A percentile compares a stretch with the other conserved stretches of the same genome.
These are phyloP conservation scores for Percopsis omiscomaycus DNA, from an alignment of 2,797 vertebrate species.

Conservation along the genomic window DNA sequence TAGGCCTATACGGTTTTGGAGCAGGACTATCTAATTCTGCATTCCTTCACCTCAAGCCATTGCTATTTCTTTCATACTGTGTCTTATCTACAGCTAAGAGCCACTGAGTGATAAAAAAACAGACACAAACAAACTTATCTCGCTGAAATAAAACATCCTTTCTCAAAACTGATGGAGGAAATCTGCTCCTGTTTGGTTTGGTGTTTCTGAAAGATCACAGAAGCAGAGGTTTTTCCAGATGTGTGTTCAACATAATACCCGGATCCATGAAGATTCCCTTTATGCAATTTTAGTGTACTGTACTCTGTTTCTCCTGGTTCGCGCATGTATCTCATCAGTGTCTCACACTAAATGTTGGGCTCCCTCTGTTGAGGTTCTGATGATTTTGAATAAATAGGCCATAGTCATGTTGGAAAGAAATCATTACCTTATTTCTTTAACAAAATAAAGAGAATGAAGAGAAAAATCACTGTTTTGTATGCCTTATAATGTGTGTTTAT, in stretches of 20 bases:
- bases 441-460: too few relatives aligned
- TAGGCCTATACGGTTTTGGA: not conserved
- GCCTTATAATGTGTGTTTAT: too few relatives aligned
- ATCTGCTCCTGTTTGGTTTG: constrained; percentile 75
- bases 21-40: not conserved
- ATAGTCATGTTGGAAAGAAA: too few relatives aligned
- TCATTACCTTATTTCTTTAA: too few relatives aligned
- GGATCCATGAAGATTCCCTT: constrained; percentile 17
- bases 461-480: too few relatives aligned
- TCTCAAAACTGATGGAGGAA: constrained; percentile 68
- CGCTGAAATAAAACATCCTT: not conserved
- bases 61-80: constrained; percentile 19
- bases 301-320: not conserved
- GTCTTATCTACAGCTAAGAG: constrained; percentile 12
- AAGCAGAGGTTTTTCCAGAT: constrained; percentile 80
- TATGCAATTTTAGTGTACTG: not conserved
- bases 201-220: constrained; percentile 71
- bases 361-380: too few relatives aligned
- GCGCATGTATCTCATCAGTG: not conserved
- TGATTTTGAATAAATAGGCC: too few relatives aligned
- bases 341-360: too few relatives aligned
- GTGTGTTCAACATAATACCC: constrained; percentile 36
- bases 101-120: constrained; percentile 1
- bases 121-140: not conserved
- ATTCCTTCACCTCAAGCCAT: constrained; percentile 7